Base-by-base conservation (phyloP, 2,113 vertebrate species). In the Grammomys dolichurus region DNA sequence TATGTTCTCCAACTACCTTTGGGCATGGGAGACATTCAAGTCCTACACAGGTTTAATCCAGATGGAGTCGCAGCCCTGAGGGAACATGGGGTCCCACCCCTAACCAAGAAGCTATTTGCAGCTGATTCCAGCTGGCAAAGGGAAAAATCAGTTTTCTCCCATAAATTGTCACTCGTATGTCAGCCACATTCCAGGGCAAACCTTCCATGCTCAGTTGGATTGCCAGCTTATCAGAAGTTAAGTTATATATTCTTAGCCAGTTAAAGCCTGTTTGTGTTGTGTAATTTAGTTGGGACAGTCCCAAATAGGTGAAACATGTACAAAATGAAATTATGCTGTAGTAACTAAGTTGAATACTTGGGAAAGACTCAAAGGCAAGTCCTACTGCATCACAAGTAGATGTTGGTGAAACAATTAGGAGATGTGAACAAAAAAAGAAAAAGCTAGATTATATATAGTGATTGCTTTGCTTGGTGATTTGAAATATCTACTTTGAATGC, bases 321-420 rank as follows among this genome's bases (percentile, higher is more conserved):
- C 51, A 69, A 89, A 93, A 81, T 12, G 85, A 86, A 72, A n/a
- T 72, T 43, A 89, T 82, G 10, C n/a, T 87, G 0, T n/a, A 60
- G 69, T 93, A 84, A 77, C 91, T 46, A 63, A 76, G 17, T 69
- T 84, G 76, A 81, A 86, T 93, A 58, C 69, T 92, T 95, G n/a
- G 51, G 36, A 95, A 92, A 85, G 63, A 78, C 24, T 77, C 33
- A 80, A 90, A 80, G 31, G 12, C 33, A 89, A 76, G 33, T 60
- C 43, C 31, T 40, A 6, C 17, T 93, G 60, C 26, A 84, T 10
- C 75, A 31, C 77, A 88, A 72, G 69, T 87, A 77, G 7, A 54
- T 78, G 22, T 54, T 46, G 17, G 9, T 88, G 40, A 58, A 31
- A 78, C 48, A 92, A 60, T 17, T 87, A 51, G 95, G 87, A 87